These are phyloP conservation scores for Trachelus stipa DNA, from an alignment of 2,888 invertebrate species.

Conservation along the genomic window DNA sequence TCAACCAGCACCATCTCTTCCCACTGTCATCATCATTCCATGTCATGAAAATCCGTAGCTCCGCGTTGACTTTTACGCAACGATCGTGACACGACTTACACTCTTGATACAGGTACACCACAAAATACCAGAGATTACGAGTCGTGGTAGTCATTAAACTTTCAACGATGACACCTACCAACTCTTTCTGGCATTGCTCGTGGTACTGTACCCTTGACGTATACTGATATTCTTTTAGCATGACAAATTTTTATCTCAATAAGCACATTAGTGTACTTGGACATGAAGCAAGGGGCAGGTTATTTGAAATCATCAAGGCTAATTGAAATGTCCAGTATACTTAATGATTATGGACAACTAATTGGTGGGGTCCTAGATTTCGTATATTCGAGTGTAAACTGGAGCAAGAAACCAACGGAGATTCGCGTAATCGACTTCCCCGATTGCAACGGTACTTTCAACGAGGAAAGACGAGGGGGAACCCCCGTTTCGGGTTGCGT, in stretches of 20 bases:
- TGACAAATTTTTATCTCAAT: not conserved
- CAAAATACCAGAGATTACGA: not conserved
- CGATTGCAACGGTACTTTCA: slow-evolving; percentile 24
- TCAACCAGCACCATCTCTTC: slow-evolving; percentile 19
- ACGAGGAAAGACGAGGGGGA: not conserved
- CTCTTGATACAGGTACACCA: not conserved
- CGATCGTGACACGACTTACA: not conserved
- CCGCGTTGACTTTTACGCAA: slow-evolving; percentile 1
- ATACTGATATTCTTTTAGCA: not conserved
- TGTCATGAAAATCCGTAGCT: not conserved
- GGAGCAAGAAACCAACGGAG: slow-evolving; percentile 7
- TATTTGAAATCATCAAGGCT: not conserved
- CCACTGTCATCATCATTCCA: slow-evolving; percentile 16
- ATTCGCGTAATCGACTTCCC: slow-evolving; percentile 8
- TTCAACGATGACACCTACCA: not conserved
- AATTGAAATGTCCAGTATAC: not conserved
- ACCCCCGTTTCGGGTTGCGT: not conserved
- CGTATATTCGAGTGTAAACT: not conserved
- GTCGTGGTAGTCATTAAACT: not conserved
- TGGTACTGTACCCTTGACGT: not conserved
- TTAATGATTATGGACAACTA: not conserved
- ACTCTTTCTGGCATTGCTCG: not conserved
- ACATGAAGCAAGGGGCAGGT: not conserved
- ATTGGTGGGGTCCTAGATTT: not conserved
- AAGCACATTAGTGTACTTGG: not conserved